Evolutionary conservation across 92 coral and sea anemone genomes (phyloP), one percentile per base, ranked within the genome.

Genomic region (Plumapathes pennacea): DNA sequence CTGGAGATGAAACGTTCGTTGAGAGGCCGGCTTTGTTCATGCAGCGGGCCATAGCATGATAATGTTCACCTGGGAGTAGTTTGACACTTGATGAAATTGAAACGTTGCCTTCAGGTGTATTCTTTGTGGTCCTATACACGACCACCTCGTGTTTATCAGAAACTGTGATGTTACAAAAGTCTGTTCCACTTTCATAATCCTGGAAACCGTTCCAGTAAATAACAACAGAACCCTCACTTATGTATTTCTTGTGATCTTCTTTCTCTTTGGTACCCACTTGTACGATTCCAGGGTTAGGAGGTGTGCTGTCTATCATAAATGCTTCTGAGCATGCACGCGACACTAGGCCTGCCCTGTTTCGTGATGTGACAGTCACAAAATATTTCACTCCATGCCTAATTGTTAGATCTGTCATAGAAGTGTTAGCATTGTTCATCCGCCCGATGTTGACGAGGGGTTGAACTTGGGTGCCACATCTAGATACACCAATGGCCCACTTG

Each of bases 401-500:
- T 11, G 32, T 64, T 17, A 80, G 40, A 38, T 88, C 78, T 23
- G 85, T 67, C 65, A 44, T 57, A 17, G 96, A 76, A 8, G 96
- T 72, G 66, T 89, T 92, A 30, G 88, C 88, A 28, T 54, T 64
- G 25, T 69, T 84, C 1, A 64, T 47, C 38, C 75, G 46, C 17
- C 98, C 98, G 15, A 92, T 84, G 52, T 88, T 92, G 54, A 83
- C 69, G n/a, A 88, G 69, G 14, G 94, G 94, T 41, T 92, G 98
- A 25, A 92, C 64, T 55, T 92, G 98, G 1, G 98, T 87, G 3
- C 94, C 98, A 49, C 96, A 88, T 52, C 60, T 78, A 43, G 86
- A 69, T 8, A 88, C 84, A 9, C 98, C 98, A 36, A 92, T 80
- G 26, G 92, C 92, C 98, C 96, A 88, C 60, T 92, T 92, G 76